A percentile compares a stretch with the other conserved stretches of the same genome.
Evolutionary conservation across 1,140 invertebrate species (phyloP).

Genomic region (Epicauta chinensis): DNA sequence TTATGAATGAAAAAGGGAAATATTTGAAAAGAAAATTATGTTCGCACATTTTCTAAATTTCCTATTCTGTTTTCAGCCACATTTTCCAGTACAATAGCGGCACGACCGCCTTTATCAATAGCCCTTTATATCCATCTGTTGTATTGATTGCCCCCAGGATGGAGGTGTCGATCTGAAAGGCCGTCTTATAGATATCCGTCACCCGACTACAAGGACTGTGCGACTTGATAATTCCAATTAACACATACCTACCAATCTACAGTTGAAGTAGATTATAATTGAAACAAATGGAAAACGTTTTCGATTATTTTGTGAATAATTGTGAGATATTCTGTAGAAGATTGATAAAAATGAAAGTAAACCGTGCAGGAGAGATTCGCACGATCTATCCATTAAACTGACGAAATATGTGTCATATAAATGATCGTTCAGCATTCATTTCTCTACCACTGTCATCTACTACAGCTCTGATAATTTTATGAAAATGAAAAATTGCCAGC

Average conservation of each 20-base stretch:
- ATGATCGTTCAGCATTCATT: not conserved
- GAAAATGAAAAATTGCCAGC: not conserved
- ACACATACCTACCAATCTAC: no score
- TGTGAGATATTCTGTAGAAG: no score
- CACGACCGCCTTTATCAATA: slow-evolving; percentile 19
- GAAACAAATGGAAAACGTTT: no score
- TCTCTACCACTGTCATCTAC: not conserved
- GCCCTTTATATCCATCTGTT: slow-evolving; percentile 24
- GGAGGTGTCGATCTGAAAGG: slow-evolving; percentile 10
- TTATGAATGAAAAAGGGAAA: no score
- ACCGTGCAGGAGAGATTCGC: no score
- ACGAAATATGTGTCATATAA: slow-evolving; percentile 5
- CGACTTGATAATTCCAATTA: no score
- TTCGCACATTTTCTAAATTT: no score
- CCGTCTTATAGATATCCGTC: not conserved
- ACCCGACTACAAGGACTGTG: not conserved
- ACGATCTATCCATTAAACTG: not conserved
- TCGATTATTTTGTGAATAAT: no score
- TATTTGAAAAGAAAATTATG: no score
- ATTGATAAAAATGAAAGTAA: no score
- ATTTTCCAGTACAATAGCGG: slow-evolving; percentile 6
- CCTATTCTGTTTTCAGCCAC: no score
- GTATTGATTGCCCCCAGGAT: slow-evolving; percentile 21
- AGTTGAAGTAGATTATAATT: no score
- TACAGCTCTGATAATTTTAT: not conserved